Conservation (phyloP, 1,140 invertebrate species). For the Drosophila rufa region DNA sequence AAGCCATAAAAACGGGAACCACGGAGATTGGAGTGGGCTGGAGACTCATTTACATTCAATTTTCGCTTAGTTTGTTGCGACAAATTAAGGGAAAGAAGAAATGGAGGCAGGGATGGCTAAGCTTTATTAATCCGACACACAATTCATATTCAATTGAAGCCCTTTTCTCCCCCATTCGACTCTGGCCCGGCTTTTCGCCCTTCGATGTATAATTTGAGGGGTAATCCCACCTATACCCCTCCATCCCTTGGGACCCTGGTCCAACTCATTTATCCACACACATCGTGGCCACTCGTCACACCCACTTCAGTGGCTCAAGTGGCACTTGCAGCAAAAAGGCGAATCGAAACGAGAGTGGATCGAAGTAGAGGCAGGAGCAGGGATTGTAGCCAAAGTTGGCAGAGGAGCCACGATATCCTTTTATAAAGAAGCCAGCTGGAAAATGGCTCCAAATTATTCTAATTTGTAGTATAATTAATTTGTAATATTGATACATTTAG, state of each 20-base stretch:
- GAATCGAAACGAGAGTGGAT: slow-evolving; percentile 17
- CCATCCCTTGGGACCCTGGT: slow-evolving; percentile 1
- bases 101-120: not conserved
- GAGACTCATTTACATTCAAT: slow-evolving; percentile 63
- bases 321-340: slow-evolving; percentile 37
- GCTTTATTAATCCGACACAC: slow-evolving; percentile 61
- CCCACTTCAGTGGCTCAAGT: slow-evolving; percentile 34
- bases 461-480: no score
- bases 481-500: no score
- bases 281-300: not conserved
- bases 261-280: slow-evolving; percentile 50
- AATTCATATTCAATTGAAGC: slow-evolving; percentile 76
- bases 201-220: slow-evolving; percentile 17
- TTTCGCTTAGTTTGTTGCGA: slow-evolving; percentile 50
- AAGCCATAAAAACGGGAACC: slow-evolving; percentile 42
- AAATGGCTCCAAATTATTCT: no score
- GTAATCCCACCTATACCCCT: not conserved
- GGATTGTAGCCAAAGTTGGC: no score
- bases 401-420: no score
- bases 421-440: no score
- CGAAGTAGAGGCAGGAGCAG: not conserved
- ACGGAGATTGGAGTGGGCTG: not conserved
- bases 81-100: slow-evolving; percentile 30
- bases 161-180: slow-evolving; percentile 52
- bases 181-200: slow-evolving; percentile 46